Evolutionary conservation across 2,888 invertebrate species (phyloP), one percentile per base, ranked within the genome.

Genomic region (Mimas tiliae): DNA sequence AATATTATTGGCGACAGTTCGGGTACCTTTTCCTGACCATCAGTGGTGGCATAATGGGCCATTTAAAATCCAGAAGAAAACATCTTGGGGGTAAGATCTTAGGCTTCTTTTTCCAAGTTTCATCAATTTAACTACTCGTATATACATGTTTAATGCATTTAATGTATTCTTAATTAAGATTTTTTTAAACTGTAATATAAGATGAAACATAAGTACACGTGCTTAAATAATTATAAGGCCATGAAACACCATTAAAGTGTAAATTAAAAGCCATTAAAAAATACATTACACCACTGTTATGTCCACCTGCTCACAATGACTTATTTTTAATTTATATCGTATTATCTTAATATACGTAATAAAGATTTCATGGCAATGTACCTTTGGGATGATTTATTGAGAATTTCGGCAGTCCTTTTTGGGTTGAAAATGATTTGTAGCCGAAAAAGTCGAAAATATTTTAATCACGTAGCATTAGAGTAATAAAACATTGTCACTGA

Each of bases 231-330:
- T 38, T 19, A 58, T 3, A 38, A 11, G 1, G 11, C 77, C 79
- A 83, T 85, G 84, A 83, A 82, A 85, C 77, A 66, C 76, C 82
- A 82, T 86, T 82, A 85, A 76, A 74, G 70, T 74, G 66, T 68
- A 74, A 82, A 86, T 85, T 86, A 84, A 87, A 85, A 84, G 80
- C 75, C 64, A 72, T 71, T 67, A 73, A 82, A 80, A 83, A 77
- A 69, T 70, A 75, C 77, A 82, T 53, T 53, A 53, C 12, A n/a
- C n/a, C 34, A 33, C 3, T 21, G 11, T 81, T 81, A 76, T 71
- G 76, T 72, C 72, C 84, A 85, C 85, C 85, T 85, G 82, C 80
- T 72, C 27, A 51, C 34, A 53, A 45, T 21, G 19, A 38, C 50
- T 48, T 66, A 69, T 69, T 69, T 69, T 66, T 69, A 70, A 70